phyloP scores from a whole-genome alignment of 2,888 invertebrate genomes.

The Dexiosoma caninum region DNA sequence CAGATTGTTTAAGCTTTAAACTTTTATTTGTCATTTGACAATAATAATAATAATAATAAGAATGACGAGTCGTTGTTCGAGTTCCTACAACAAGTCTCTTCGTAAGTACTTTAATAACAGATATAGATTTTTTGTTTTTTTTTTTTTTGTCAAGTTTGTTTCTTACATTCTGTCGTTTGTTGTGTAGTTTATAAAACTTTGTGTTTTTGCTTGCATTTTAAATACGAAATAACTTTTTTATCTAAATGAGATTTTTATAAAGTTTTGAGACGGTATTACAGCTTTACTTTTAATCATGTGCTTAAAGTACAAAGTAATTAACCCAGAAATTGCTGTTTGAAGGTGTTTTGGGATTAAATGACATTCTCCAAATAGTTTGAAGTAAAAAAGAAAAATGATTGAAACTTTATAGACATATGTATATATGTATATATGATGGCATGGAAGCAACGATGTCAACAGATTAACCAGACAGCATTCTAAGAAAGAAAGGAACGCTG shows the following conservation, averaged over 20 bases:
- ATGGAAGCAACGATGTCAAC: too few relatives aligned
- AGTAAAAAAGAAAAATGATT: too few relatives aligned
- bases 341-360: background rate
- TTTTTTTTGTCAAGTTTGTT: constrained; percentile 36
- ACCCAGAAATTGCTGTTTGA: constrained; percentile 45
- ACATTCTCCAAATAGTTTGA: too few relatives aligned
- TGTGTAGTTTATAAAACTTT: constrained; percentile 3
- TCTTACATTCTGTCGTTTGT: constrained; percentile 53
- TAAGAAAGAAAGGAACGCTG: too few relatives aligned
- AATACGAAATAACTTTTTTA: constrained; percentile 41
- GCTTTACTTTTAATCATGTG: background rate
- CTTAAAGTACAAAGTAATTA: constrained; percentile 54
- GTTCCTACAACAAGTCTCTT: constrained; percentile 22
- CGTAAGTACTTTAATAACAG: constrained; percentile 29
- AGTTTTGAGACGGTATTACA: constrained; percentile 60
- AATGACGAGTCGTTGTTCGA: constrained; percentile 39
- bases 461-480: too few relatives aligned
- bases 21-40: constrained; percentile 62
- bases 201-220: background rate
- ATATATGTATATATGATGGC: too few relatives aligned
- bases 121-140: constrained; percentile 1
- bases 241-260: constrained; percentile 59
- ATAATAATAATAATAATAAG: constrained; percentile 56
- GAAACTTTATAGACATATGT: too few relatives aligned
- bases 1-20: constrained; percentile 62